Base-by-base conservation (phyloP, 2,113 vertebrate genomes). In the Corythoichthys haematopterus region DNA sequence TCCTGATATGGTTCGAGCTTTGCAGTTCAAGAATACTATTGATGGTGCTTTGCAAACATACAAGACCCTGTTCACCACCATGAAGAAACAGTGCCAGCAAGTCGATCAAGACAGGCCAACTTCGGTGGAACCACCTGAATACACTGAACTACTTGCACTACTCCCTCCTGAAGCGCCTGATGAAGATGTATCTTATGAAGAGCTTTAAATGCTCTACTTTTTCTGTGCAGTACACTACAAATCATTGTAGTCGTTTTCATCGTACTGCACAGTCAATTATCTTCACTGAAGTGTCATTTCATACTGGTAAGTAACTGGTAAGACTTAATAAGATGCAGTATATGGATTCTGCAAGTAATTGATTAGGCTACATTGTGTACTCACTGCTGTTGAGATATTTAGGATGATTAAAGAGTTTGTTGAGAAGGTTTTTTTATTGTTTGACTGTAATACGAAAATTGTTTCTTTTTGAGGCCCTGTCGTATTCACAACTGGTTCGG, bases 271-370 rank as follows among this genome's bases (percentile, higher is more conserved):
- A 36, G 33, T 12, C 6, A 20, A 55, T 55, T 55, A 11, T 57
- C 55, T 36, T 57, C 33, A 57, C 55, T 57, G 8, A 20, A 33
- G 20, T 55, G 10, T 57, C 0, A 55, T 57, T 14, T 57, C 4
- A 13, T 57, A 37, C 55, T 57, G 55, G 55, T 57, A 57, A 57
- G 55, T 57, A 36, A 15, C 55, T 57, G 55, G 11, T 57, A 36
- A 36, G 33, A 36, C 6, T 43, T 43, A 43, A 43, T 43, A 43
- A 43, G 40, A 53, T 53, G n/a, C 51, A 20, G 3, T 33, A 33
- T 11, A 28, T 11, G 9, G 8, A 4, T 53, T 53, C 9, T 28
- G 52, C 8, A 33, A 2, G 20, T 8, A 12, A 55, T 28, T 55
- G 11, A 28, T 10, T 33, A 55, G 20, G 9, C 3, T 28, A 2